phyloP scores from a whole-genome alignment of 2,797 vertebrate species.

The Erpetoichthys calabaricus region DNA sequence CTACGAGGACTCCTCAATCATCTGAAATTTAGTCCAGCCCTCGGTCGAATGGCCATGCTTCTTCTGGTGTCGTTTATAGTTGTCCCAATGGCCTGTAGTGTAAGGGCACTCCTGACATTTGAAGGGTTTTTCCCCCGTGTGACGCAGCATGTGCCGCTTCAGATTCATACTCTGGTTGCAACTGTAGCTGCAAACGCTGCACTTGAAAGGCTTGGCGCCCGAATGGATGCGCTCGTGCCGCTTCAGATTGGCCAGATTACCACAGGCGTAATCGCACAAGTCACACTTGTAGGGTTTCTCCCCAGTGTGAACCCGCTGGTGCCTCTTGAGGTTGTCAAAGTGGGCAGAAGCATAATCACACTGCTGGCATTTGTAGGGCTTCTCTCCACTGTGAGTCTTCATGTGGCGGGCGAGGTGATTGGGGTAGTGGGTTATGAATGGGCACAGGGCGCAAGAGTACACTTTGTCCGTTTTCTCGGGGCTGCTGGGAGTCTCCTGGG shows the following conservation, averaged over 20 bases:
- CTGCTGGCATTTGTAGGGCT: conserved; percentile 76
- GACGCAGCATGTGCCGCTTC: conserved; percentile 88
- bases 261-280: conserved; percentile 80
- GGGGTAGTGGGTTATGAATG: conserved; percentile 79
- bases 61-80: conserved; percentile 96
- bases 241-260: conserved; percentile 88
- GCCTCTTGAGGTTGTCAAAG: conserved; percentile 86
- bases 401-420: conserved; percentile 87
- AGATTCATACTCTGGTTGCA: conserved; percentile 98
- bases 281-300: conserved; percentile 90
- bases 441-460: conserved; percentile 69
- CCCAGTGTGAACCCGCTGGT: conserved; percentile 81
- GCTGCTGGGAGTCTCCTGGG: conserved; percentile 42
- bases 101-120: conserved; percentile 72
- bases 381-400: conserved; percentile 83
- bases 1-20: too few species aligned
- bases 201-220: conserved; percentile 90
- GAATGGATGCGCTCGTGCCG: conserved; percentile 91
- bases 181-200: conserved; percentile 78
- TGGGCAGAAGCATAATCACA: conserved; percentile 82
- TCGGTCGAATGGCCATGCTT: conserved; percentile 70
- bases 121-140: conserved; percentile 86
- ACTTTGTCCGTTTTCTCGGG: conserved; percentile 61
- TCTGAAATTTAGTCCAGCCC: conserved; percentile 53
- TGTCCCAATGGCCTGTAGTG: conserved; percentile 94